Conservation (phyloP, 2,113 vertebrate species). For the Anthoscopus minutus region DNA sequence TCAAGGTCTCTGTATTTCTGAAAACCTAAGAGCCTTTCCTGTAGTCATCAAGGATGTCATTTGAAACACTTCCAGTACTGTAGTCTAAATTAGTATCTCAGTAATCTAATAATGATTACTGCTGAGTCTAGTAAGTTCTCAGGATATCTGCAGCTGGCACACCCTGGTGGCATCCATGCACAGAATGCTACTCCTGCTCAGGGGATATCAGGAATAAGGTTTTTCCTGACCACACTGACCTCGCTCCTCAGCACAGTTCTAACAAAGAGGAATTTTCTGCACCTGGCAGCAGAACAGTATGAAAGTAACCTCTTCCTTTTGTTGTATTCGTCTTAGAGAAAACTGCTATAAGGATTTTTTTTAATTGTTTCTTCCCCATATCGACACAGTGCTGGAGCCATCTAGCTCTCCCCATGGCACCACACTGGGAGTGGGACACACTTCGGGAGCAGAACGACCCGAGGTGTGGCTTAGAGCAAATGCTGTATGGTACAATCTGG, state of each 20-base stretch:
- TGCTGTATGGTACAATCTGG: too few species aligned
- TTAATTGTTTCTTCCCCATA: accelerated
- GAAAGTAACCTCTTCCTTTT: background rate
- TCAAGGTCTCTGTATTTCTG: background rate
- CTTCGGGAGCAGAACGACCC: too few species aligned
- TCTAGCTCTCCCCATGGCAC: too few species aligned
- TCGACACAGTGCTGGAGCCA: too few species aligned
- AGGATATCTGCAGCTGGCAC: background rate
- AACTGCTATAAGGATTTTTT: accelerated
- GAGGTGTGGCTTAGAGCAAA: too few species aligned
- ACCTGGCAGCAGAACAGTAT: background rate
- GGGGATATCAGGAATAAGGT: background rate
- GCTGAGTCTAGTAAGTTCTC: background rate
- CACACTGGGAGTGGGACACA: too few species aligned
- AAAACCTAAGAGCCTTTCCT: background rate
- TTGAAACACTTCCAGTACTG: background rate
- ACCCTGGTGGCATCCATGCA: accelerated
- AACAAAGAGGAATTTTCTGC: background rate
- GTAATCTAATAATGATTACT: background rate
- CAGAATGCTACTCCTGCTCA: background rate
- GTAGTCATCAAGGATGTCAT: background rate
- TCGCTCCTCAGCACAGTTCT: background rate
- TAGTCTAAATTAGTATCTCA: background rate
- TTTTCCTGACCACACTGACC: background rate
- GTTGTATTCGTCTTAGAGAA: background rate